Conservation (phyloP, 1,140 invertebrate genomes). For the Saccostrea glomerata region DNA sequence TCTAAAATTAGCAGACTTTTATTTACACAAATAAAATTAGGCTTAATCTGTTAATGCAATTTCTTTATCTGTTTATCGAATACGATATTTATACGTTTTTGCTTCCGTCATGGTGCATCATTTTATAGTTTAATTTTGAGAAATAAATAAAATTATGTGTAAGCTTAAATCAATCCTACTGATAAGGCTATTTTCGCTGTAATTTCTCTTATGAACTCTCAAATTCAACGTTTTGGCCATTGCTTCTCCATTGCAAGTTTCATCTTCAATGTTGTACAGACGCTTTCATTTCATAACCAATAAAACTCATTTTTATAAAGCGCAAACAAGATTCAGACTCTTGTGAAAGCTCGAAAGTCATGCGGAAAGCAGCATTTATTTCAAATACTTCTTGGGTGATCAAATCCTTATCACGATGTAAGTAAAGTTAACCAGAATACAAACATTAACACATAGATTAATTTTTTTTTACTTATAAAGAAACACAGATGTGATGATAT, state of each 20-base stretch:
- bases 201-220: conserved; percentile 20
- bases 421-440: neutral
- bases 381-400: neutral
- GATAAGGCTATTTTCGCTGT: neutral
- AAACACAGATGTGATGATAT: neutral
- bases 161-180: neutral
- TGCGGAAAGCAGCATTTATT: neutral
- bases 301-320: neutral
- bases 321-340: neutral
- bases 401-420: neutral
- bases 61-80: too few relatives aligned
- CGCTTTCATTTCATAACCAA: neutral
- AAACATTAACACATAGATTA: neutral
- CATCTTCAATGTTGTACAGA: neutral
- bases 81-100: too few relatives aligned
- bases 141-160: too few relatives aligned
- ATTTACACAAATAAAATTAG: too few relatives aligned
- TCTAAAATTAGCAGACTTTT: conserved; percentile 79
- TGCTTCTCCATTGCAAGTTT: neutral
- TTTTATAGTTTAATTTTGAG: too few relatives aligned
- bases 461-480: neutral
- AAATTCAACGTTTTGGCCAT: conserved; percentile 22
- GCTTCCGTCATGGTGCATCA: too few relatives aligned
- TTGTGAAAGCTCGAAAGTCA: neutral
- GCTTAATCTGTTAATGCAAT: too few relatives aligned